Evolutionary conservation across 2,888 invertebrate genomes (phyloP), one percentile per base, ranked within the genome.

Genomic region (Apamea epomidion): DNA sequence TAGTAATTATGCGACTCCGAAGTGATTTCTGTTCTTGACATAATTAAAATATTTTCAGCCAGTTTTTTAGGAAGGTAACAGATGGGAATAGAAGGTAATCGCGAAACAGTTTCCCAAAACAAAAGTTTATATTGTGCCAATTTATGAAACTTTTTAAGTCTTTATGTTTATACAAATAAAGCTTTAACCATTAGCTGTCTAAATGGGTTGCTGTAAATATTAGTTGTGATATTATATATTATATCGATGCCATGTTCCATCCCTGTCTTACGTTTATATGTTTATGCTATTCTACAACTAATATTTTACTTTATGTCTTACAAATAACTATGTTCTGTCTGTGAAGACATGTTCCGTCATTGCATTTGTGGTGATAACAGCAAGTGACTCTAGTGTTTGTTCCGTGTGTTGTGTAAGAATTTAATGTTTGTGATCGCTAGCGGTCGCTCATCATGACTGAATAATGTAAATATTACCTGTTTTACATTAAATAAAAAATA

Each of bases 391-490:
- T 80, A 86, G 84, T 87, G 79, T 86, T 90, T 90, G 84, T 87
- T 78, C 76, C 80, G 51, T 86, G 85, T 88, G 80, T 81, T 84
- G 81, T 85, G 86, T 88, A 87, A 89, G 87, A 89, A 90, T 90
- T 88, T 90, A 87, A 91, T 89, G 87, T 88, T 91, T 91, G 92
- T 92, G 93, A 91, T 92, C 91, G 81, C 81, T 83, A 83, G 87
- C 83, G 93, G 91, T 93, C 93, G 90, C 91, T 91, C 77, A 93
- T 94, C 91, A 94, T 95, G 97, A 97, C 97, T 97, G 97, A 97
- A 96, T 95, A 95, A 92, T 96, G 96, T 96, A 96, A 95, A 96
- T 96, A 96, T 92, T 92, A 91, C 93, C 91, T 94, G 94, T 95
- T 96, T 95, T 95, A 92, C 95, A 95, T 93, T 92, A 92, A 96